Percentiles rank a stretch among this genome's conserved stretches.
phyloP scores from a whole-genome alignment of 2,888 invertebrate species.

The Standfussiana lucernea region DNA sequence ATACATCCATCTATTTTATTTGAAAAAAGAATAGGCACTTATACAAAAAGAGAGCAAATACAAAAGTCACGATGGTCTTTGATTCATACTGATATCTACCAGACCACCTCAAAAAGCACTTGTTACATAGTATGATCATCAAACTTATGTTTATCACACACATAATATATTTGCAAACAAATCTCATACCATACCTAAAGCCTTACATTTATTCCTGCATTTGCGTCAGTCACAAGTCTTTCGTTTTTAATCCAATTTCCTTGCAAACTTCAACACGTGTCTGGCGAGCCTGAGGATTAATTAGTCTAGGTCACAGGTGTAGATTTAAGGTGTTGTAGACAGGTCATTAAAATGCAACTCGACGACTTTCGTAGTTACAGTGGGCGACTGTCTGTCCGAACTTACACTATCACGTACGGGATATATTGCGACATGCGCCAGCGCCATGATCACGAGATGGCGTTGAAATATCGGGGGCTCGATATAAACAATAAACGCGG shows the following conservation, averaged over 20 bases:
- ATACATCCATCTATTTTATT: neutral
- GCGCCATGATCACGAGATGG: too few relatives aligned
- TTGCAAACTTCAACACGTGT: neutral
- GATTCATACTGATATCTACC: neutral
- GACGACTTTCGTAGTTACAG: constrained; percentile 17
- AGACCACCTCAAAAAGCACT: too few relatives aligned
- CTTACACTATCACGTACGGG: too few relatives aligned
- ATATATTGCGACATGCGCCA: too few relatives aligned
- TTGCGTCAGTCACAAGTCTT: too few relatives aligned
- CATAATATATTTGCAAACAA: neutral
- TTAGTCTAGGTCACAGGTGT: neutral
- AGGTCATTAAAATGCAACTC: constrained; percentile 45
- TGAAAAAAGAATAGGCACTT: neutral
- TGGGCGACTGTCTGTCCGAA: neutral
- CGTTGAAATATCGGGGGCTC: too few relatives aligned
- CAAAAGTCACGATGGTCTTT: neutral
- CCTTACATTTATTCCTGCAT: neutral
- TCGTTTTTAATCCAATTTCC: neutral
- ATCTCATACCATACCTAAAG: neutral
- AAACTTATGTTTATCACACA: too few relatives aligned
- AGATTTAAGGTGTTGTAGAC: neutral
- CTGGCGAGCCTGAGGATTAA: neutral
- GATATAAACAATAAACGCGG: too few relatives aligned
- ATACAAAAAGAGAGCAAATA: neutral
- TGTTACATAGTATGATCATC: too few relatives aligned